Evolutionary conservation across 2,113 vertebrate genomes (phyloP).

Genomic region (Psilopogon haemacephalus): DNA sequence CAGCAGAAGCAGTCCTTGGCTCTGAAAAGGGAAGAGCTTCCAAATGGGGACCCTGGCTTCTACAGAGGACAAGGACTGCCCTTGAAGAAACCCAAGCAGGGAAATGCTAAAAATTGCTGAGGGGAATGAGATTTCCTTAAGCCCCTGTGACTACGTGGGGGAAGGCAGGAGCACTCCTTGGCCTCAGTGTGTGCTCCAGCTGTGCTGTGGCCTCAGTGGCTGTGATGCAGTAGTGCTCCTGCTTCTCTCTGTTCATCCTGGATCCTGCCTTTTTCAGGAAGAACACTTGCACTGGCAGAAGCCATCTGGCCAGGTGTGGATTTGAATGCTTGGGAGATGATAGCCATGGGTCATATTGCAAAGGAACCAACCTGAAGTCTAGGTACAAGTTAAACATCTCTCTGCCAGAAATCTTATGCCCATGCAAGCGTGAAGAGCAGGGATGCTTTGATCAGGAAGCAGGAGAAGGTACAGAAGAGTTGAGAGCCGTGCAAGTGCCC

Average conservation of each 20-base stretch:
- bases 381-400: neutral
- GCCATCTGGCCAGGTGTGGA: neutral
- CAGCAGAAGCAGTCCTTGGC: neutral
- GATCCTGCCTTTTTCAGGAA: neutral
- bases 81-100: neutral
- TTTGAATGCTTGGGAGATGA: neutral
- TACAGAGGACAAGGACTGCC: neutral
- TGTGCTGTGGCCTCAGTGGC: neutral
- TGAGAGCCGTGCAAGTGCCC: rapidly evolving
- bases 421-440: neutral
- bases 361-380: neutral
- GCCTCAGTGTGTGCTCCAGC: neutral
- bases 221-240: neutral
- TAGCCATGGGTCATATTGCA: neutral
- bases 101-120: neutral
- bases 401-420: neutral
- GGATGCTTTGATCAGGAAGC: neutral
- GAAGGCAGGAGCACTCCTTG: neutral
- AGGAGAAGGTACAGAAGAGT: neutral
- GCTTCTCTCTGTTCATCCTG: neutral
- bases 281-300: neutral
- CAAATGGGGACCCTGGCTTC: rapidly evolving
- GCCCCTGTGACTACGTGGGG: neutral
- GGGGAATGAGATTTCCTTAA: neutral
- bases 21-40: neutral